Evolutionary conservation across 1,140 invertebrate genomes (phyloP), one percentile per base, ranked within the genome.

Genomic region (Procambarus clarkii): DNA sequence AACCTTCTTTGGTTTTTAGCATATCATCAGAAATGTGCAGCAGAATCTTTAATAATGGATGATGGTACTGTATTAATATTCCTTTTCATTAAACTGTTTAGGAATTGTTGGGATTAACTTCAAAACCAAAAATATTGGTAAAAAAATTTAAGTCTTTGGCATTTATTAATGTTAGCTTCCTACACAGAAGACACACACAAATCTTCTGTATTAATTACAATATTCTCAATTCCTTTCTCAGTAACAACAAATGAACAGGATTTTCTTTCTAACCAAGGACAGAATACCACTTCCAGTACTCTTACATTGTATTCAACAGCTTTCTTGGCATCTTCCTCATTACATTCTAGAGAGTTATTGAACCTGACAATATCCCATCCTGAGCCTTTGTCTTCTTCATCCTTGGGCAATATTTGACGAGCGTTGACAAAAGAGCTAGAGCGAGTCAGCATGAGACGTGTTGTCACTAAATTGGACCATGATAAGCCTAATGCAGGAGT

Each of bases 391-490:
- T 69, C 34, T 81, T 64, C 4, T n/a, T 48, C 11, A 15, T 48
- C 18, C 3, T 46, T 69, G 13, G 7, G 8, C 21, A 45, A 24
- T 64, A 9, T 87, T 89, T 82, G 48, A 21, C 58, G 77, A 21
- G 79, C 83, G 60, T 50, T 83, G 69, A 93, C 13, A 88, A 80
- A 79, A 71, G 69, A 69, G 58, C 79, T 44, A 18, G 45, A 88
- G 69, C 80, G 74, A 9, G 94, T 95, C 15, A 97, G 94, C 88
- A 95, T 94, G 69, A 97, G 94, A 18, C 96, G 95, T 84, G 95
- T 96, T 7, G 96, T 96, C 13, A 97, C 95, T 79, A 96, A 94
- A 94, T 96, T 96, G 1, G 96, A 95, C 97, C 97, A 97, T 7
- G 96, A 95, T 58, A 97, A 93, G 15, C 97, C 96, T 88, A 97